A percentile compares a stretch with the other conserved stretches of the same genome.
These are phyloP conservation scores for Ectemnius lituratus DNA, from an alignment of 2,888 invertebrate genomes.

Conservation along the genomic window DNA sequence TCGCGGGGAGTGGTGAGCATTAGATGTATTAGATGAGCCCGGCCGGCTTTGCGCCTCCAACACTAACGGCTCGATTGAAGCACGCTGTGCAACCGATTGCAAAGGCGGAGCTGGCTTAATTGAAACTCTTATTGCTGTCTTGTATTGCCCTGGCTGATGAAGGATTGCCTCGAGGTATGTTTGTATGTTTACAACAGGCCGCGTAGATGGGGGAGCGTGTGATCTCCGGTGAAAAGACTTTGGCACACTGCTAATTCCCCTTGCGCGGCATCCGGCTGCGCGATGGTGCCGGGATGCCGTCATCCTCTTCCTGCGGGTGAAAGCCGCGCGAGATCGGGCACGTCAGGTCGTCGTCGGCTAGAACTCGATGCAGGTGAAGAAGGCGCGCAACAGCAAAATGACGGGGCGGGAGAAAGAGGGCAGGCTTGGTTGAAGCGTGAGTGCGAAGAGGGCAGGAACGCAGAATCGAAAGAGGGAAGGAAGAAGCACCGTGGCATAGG, in stretches of 20 bases:
- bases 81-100: background rate
- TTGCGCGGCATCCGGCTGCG: background rate
- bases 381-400: constrained; percentile 47
- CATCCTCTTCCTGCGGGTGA: constrained; percentile 7
- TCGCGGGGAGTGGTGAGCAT: constrained; percentile 42
- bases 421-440: background rate
- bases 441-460: constrained; percentile 8
- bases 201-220: no score
- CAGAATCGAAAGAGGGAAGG: constrained; percentile 36
- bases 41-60: constrained; percentile 33
- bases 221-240: no score
- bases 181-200: background rate
- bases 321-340: background rate
- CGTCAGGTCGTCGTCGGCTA: constrained; percentile 5
- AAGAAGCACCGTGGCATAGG: constrained; percentile 24
- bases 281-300: background rate
- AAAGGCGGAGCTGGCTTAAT: background rate
- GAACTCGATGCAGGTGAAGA: constrained; percentile 20
- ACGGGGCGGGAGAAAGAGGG: constrained; percentile 39
- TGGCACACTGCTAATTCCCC: background rate
- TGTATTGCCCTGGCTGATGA: background rate
- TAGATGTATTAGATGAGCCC: constrained; percentile 54
- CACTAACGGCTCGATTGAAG: constrained; percentile 7
- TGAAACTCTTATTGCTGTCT: background rate
- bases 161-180: background rate